phyloP scores from a whole-genome alignment of 2,113 vertebrate species.

The Otis tarda region DNA sequence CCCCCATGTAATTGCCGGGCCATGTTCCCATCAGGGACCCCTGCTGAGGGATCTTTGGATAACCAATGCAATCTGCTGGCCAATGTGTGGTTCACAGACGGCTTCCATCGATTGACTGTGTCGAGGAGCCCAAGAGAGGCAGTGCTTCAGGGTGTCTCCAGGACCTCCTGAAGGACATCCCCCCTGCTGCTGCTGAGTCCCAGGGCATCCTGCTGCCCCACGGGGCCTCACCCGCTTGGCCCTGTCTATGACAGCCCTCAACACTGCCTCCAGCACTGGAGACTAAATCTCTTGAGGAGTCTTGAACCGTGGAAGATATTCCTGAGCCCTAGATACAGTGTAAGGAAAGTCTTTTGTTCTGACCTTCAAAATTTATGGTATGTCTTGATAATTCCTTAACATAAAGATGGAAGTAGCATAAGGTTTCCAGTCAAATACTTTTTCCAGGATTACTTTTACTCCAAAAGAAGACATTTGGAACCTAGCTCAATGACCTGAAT shows the following conservation, averaged over 20 bases:
- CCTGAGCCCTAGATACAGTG: not conserved
- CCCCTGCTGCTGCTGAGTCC: not conserved
- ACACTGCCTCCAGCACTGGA: not conserved
- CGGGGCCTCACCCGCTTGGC: rapidly evolving
- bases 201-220: not conserved
- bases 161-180: not conserved
- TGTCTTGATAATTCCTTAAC: not conserved
- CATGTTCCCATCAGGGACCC: rapidly evolving
- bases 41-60: not conserved
- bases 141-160: not conserved
- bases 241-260: not conserved
- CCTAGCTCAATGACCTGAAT: not conserved
- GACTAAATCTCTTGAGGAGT: not conserved
- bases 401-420: not conserved
- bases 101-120: rapidly evolving
- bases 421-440: not conserved
- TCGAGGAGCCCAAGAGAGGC: not conserved
- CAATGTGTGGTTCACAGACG: rapidly evolving
- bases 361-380: not conserved
- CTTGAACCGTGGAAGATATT: not conserved
- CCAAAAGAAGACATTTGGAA: not conserved
- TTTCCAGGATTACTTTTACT: not conserved
- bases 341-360: not conserved
- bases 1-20: not conserved
- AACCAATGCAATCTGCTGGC: not conserved